Base-by-base conservation (phyloP, 2,797 vertebrate genomes). In the Schizothorax lantsangensis region DNA sequence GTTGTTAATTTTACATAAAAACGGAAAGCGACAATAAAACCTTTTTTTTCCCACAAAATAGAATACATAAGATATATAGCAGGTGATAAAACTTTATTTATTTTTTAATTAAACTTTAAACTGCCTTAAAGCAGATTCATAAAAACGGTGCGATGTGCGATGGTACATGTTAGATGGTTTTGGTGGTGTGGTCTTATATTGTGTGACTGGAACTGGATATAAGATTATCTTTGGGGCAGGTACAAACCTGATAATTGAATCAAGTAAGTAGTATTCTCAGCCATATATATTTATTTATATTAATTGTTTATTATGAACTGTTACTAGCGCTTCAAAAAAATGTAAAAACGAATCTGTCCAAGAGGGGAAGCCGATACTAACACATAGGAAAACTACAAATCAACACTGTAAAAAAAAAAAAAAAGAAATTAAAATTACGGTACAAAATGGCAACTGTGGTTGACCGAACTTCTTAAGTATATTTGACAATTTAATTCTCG, bases 181-280 rank as follows among this genome's bases (percentile, higher is more conserved):
- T 79, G 86, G 88, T 57, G 0, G 19, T 88, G 79, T 36, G 1
- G 0, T 77, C 9, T 71, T 12, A 75, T 7, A 81, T 38, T 91
- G 92, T 93, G 92, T 92, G 92, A 91, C 73, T 69, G 0, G 66
- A 15, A 36, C 10, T 79, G 57, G 4, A 2, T 81, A 81, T 66
- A 91, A 43, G 83, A 52, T 91, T 0, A 3, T 89, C 23, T 93
- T 92, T 91, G 93, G 90, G 40, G 30, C 38, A 0, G 92, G 91
- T 10, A 91, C 89, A 12, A 85, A 84, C 30, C 77, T 93, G 1
- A 69, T 45, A 10, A 66, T 93, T 49, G 3, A 75, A 72, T 0
- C 72, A 52, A 88, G 92, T 92, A 88, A 92, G 92, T 49, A 0
- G 5, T 6, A 7, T 14, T 36, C 6, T 45, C n/a, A 62, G 9